Conservation (phyloP, 2,888 invertebrate species). For the Sacculina carcini region DNA sequence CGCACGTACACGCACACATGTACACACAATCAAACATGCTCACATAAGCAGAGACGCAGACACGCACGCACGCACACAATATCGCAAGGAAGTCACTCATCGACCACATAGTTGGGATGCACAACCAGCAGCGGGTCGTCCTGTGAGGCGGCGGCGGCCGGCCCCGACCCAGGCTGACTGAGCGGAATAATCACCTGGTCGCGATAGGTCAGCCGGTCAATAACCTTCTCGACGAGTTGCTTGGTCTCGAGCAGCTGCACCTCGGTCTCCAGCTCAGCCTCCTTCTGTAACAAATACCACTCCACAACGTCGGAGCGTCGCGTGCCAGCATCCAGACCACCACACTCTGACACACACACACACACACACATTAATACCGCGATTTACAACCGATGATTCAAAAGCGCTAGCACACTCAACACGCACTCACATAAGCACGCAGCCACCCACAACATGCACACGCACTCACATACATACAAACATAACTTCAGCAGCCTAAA, state of each 20-base stretch:
- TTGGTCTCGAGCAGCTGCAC: constrained; percentile 69
- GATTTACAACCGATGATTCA: not conserved
- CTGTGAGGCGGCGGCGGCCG: constrained; percentile 26
- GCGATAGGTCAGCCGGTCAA: constrained; percentile 66
- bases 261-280: constrained; percentile 65
- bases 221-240: constrained; percentile 68
- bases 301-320: constrained; percentile 54
- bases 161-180: constrained; percentile 28
- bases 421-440: too few relatives aligned
- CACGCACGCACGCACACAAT: not conserved
- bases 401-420: too few relatives aligned
- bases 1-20: not conserved
- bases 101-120: constrained; percentile 82
- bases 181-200: constrained; percentile 61
- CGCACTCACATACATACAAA: too few relatives aligned
- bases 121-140: constrained; percentile 70
- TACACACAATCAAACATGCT: not conserved
- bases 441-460: too few relatives aligned
- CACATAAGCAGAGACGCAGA: not conserved
- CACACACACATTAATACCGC: too few relatives aligned
- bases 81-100: constrained; percentile 21
- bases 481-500: too few relatives aligned
- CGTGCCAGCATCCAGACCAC: constrained; percentile 17
- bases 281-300: constrained; percentile 76
- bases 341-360: not conserved